Conservation (phyloP, 37 sponge, comb jelly and placozoan genomes). For the Tethya wilhelma region DNA sequence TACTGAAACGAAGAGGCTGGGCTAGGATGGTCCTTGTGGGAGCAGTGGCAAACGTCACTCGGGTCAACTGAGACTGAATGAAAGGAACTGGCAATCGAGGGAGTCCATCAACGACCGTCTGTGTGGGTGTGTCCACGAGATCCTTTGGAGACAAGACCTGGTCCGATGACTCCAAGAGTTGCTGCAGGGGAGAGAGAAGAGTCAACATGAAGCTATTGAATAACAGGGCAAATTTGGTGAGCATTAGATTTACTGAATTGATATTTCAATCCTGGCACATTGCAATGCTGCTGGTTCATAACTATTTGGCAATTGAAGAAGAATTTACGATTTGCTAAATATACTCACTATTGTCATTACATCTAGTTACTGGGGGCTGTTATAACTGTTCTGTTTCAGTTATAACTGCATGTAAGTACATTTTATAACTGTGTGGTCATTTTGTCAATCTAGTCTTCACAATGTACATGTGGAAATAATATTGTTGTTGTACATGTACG, state of each 20-base stretch:
- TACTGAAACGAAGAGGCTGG: not conserved
- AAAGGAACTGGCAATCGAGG: constrained; percentile 61
- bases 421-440: too few relatives aligned
- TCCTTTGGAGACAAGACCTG: not conserved
- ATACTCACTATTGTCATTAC: too few relatives aligned
- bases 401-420: too few relatives aligned
- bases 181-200: constrained; percentile 5
- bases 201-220: not conserved
- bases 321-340: too few relatives aligned
- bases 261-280: not conserved
- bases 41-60: constrained; percentile 41
- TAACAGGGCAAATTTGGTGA: not conserved
- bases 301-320: too few relatives aligned
- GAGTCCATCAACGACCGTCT: not conserved
- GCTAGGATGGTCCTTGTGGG: not conserved
- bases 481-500: too few relatives aligned
- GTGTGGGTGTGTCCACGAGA: constrained; percentile 4
- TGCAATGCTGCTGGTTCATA: too few relatives aligned
- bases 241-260: not conserved
- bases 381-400: too few relatives aligned
- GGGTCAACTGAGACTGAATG: constrained; percentile 16
- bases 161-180: constrained; percentile 14
- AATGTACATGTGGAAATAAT: too few relatives aligned
- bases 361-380: too few relatives aligned
- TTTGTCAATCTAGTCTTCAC: too few relatives aligned